Base-by-base conservation (phyloP, 2,113 vertebrate species). In the Trichomycterus rosablanca region DNA sequence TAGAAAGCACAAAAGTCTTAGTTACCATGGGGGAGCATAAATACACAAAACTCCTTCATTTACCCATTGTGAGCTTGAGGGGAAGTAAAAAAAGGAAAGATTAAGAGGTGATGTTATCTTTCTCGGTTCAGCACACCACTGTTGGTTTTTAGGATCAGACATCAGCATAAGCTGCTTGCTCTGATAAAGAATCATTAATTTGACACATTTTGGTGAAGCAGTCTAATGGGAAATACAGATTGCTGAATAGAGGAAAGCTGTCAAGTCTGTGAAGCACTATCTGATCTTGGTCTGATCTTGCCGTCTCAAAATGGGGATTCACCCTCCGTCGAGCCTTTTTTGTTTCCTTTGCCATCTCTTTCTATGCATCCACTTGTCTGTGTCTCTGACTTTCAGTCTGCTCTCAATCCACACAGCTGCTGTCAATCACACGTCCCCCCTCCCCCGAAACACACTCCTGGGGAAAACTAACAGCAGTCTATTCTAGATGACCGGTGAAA, bases 141-240 rank as follows among this genome's bases (percentile, higher is more conserved):
- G 59, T 68, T 68, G 66, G 20, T 65, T 73, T 55, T 73, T 40
- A 8, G 32, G 63, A 66, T 70, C 63, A 70, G 67, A 63, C 53
- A 30, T 30, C 1, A 18, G 62, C 56, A 16, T 57, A 69, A 69
- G 55, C 51, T 42, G 12, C 18, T 18, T 54, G 32, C 32, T 42
- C 48, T 23, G 66, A 39, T 39, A 54, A 16, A 15, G 35, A 26
- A 14, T 70, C 62, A 66, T 58, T 70, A 56, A 67, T 67, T 59
- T 54, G 40, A 59, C 26, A 59, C 20, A 23, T 7, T 15, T 2
- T 51, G 59, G 43, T 6, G 28, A 26, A 51, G 18, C 5, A 50
- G 30, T 62, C 57, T 58, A 19, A 68, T 53, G 65, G 59, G 61
- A 66, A 63, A 55, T 30, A 30, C 26, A n/a, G n/a, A 7, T 30